Conservation (phyloP, 2,888 invertebrate species). For the Germaria angustata region DNA sequence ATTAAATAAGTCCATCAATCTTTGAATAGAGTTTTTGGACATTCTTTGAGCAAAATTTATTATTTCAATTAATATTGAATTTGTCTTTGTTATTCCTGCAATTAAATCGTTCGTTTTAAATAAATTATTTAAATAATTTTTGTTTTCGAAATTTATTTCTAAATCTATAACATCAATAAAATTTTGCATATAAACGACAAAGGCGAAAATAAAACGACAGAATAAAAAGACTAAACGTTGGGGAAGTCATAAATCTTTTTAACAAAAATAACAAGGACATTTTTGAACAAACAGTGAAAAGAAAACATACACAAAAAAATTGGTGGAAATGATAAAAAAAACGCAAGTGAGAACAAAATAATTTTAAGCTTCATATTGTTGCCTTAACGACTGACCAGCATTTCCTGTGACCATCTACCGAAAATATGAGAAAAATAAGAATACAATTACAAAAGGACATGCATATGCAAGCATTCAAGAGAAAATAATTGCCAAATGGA, state of each 20-base stretch:
- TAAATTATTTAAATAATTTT: constrained; percentile 52
- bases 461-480: constrained; percentile 73
- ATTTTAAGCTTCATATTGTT: constrained; percentile 54
- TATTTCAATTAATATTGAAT: constrained; percentile 1
- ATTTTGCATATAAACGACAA: constrained; percentile 68
- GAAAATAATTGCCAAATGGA: constrained; percentile 71
- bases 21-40: no score
- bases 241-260: constrained; percentile 74
- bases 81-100: background rate
- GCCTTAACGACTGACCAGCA: constrained; percentile 71
- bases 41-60: constrained; percentile 12
- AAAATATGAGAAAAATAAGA: background rate
- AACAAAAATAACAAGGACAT: constrained; percentile 60
- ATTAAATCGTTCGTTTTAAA: constrained; percentile 5
- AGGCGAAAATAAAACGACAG: background rate
- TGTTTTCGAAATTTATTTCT: constrained; percentile 32
- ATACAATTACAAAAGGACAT: constrained; percentile 69
- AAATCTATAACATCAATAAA: constrained; percentile 74
- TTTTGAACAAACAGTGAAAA: constrained; percentile 56
- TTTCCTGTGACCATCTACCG: constrained; percentile 52
- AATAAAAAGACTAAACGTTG: constrained; percentile 22
- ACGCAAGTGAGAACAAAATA: constrained; percentile 66
- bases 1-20: no score
- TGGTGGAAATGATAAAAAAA: constrained; percentile 71
- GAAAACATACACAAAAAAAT: constrained; percentile 56